Evolutionary conservation across 2,113 vertebrate genomes (phyloP).

Genomic region (Naja naja): DNA sequence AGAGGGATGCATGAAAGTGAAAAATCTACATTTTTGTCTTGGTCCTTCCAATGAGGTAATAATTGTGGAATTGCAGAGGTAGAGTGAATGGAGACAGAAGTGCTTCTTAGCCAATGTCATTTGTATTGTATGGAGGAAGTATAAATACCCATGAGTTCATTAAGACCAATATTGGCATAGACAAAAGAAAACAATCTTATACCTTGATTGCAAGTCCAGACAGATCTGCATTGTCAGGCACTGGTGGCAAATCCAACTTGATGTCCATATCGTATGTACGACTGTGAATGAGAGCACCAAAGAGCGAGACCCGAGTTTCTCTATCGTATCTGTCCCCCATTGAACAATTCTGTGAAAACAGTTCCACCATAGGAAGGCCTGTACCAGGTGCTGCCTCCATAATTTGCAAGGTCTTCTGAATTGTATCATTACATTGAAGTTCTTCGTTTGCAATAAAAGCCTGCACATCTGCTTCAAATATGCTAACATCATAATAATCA

Average conservation of each 20-base stretch:
- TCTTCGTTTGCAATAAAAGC: slow-evolving; percentile 81
- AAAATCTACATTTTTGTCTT: neutral
- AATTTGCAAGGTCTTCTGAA: slow-evolving; percentile 75
- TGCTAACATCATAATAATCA: slow-evolving; percentile 81
- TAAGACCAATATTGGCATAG: neutral
- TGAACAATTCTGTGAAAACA: slow-evolving; percentile 63
- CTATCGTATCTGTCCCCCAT: slow-evolving; percentile 84
- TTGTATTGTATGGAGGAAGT: neutral
- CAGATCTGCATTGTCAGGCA: slow-evolving; percentile 87
- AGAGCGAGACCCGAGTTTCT: slow-evolving; percentile 86
- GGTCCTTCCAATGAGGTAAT: neutral
- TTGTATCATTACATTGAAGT: slow-evolving; percentile 68
- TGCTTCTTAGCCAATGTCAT: neutral
- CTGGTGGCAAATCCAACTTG: slow-evolving; percentile 86
- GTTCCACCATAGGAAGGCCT: slow-evolving; percentile 76
- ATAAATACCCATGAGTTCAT: neutral
- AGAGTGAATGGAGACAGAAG: neutral
- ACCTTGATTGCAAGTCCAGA: slow-evolving; percentile 91
- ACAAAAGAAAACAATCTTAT: slow-evolving; percentile 19
- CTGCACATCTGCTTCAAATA: slow-evolving; percentile 80
- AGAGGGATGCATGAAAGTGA: neutral
- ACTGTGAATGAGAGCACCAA: slow-evolving; percentile 90
- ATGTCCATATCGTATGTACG: slow-evolving; percentile 89
- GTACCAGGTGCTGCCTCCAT: slow-evolving; percentile 88
- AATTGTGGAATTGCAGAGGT: neutral